These are phyloP conservation scores for Rhadinocentrus ornatus DNA, from an alignment of 2,797 vertebrate species.

Conservation along the genomic window DNA sequence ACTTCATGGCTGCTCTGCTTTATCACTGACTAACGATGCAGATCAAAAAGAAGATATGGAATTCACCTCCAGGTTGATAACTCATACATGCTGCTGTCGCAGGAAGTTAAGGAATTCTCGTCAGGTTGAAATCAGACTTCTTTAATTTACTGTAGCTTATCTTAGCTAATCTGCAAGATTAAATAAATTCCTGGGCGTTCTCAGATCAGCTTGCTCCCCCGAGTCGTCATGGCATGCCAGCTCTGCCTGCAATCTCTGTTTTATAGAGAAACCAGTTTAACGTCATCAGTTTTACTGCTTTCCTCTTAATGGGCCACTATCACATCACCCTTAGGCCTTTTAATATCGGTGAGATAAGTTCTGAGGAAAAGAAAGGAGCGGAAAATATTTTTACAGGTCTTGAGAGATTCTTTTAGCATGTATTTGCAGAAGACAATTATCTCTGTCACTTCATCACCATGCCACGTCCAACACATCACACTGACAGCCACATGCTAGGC, in stretches of 20 bases:
- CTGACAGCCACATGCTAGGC: constrained; percentile 30
- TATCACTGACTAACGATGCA: constrained; percentile 40
- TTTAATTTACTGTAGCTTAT: constrained; percentile 30
- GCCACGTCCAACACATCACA: constrained; percentile 39
- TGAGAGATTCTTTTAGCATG: constrained; percentile 24
- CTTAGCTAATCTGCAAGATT: constrained; percentile 26
- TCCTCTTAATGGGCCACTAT: constrained; percentile 23
- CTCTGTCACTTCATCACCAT: constrained; percentile 54
- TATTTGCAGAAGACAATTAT: constrained; percentile 56
- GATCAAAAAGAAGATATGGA: constrained; percentile 52
- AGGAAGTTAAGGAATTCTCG: constrained; percentile 19
- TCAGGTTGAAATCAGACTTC: constrained; percentile 44
- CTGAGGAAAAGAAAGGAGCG: constrained; percentile 19
- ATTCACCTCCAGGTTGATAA: constrained; percentile 42
- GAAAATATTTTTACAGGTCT: constrained; percentile 33
- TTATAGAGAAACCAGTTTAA: constrained; percentile 17
- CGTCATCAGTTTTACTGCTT: constrained; percentile 35
- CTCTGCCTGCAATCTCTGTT: constrained; percentile 7
- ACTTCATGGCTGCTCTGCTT: constrained; percentile 37
- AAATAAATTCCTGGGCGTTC: background rate
- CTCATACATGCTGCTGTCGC: constrained; percentile 29
- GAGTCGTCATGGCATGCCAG: constrained; percentile 8
- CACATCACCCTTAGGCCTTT: constrained; percentile 52
- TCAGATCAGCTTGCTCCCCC: background rate
- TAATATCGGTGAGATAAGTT: constrained; percentile 38